Percentiles rank a stretch among this genome's conserved stretches.
phyloP scores from a whole-genome alignment of 2,797 vertebrate species.

The Coilia nasus region DNA sequence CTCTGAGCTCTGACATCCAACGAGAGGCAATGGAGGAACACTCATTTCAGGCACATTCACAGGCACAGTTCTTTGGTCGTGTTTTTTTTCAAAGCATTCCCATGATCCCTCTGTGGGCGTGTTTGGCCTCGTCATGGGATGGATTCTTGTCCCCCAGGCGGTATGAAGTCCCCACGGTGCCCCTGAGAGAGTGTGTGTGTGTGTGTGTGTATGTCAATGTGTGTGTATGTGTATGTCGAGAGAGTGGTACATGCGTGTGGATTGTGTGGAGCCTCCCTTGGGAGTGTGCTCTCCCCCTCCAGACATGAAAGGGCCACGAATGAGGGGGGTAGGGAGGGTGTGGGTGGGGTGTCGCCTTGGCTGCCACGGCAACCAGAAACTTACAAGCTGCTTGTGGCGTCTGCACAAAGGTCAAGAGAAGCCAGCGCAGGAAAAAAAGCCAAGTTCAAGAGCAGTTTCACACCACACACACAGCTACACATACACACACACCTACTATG shows the following conservation, averaged over 20 bases:
- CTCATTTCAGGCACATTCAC: constrained; percentile 29
- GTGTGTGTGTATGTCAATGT: not conserved
- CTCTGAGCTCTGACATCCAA: not conserved
- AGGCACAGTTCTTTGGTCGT: constrained; percentile 27
- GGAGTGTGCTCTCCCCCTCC: constrained; percentile 31
- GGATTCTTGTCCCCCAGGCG: not conserved
- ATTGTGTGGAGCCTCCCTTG: not conserved
- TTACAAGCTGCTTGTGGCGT: constrained; percentile 17
- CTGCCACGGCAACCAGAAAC: constrained; percentile 39
- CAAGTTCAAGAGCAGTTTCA: constrained; percentile 25
- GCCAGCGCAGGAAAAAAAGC: constrained; percentile 46
- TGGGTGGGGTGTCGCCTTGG: constrained; percentile 25
- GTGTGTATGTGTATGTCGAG: not conserved
- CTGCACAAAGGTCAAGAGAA: constrained; percentile 28
- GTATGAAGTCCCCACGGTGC: not conserved
- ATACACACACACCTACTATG: constrained; percentile 14
- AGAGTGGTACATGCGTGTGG: not conserved
- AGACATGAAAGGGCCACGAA: constrained; percentile 28
- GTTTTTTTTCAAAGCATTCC: constrained; percentile 10
- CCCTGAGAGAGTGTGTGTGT: not conserved
- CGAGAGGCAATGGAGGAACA: not conserved
- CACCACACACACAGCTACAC: constrained; percentile 18
- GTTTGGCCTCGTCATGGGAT: constrained; percentile 19
- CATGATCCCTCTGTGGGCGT: constrained; percentile 10
- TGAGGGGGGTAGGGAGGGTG: constrained; percentile 40